Evolutionary conservation across 2,797 vertebrate species (phyloP), one percentile per base, ranked within the genome.

Genomic region (Toxotes lorentzi): DNA sequence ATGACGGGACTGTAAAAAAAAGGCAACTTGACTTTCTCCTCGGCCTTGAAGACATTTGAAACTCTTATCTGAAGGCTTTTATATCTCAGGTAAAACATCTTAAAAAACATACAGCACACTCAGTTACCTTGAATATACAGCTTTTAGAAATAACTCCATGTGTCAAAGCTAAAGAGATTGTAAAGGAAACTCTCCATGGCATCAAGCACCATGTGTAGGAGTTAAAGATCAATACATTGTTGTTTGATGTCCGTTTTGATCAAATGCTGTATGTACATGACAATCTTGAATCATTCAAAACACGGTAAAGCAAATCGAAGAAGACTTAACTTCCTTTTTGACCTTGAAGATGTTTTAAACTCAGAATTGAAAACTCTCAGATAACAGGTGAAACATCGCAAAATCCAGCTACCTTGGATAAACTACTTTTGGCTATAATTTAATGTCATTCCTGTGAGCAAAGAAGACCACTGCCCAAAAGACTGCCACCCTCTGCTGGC

Each of bases 401-500:
- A 57, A 43, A 38, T 47, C 19, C 41, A 4, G 35, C 30, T 24
- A 48, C 50, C 34, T 57, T 21, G 19, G 47, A 73, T 40, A 53
- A 51, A 70, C 56, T n/a, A 50, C 51, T 61, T 64, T 34, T 41
- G 23, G 41, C 70, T 27, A 64, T 50, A 61, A 75, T 83, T 69
- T 56, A 80, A 27, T 58, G 32, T 60, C 68, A 71, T 71, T 63
- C 59, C 58, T 54, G 61, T 48, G 54, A 65, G 70, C 34, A 71
- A 68, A 70, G 47, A 73, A 59, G 58, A 64, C 51, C 30, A 8
- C 62, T 73, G 76, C 73, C 69, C 79, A 38, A 50, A 65, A 78
- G 74, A 64, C 54, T 50, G 70, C 74, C 76, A 72, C 72, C 68
- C 71, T 73, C 71, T 9, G 14, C 70, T 71, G 75, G 68, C 69